Evolutionary conservation across 2,113 vertebrate species (phyloP).

Genomic region (Sinocyclocheilus rhinocerous): DNA sequence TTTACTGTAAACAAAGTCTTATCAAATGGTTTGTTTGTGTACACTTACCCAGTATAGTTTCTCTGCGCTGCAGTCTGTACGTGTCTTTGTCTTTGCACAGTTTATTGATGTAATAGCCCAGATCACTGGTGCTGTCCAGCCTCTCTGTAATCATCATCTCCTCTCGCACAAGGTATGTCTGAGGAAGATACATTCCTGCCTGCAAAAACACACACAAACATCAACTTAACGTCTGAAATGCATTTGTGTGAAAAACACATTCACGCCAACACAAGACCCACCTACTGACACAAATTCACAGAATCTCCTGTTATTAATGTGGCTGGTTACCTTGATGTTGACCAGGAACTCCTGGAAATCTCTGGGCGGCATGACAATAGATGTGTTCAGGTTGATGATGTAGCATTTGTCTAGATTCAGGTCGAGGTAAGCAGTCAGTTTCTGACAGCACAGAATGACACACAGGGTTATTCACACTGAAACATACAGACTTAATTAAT

Average conservation of each 20-base stretch:
- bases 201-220: conserved; percentile 58
- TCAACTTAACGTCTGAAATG: background rate
- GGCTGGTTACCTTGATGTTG: conserved; percentile 84
- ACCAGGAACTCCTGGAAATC: conserved; percentile 88
- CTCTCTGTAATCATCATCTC: conserved; percentile 96
- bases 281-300: background rate
- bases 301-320: background rate
- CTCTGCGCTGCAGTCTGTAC: conserved; percentile 83
- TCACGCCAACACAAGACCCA: background rate
- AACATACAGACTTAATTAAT: background rate
- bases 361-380: conserved; percentile 91
- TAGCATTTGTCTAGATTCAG: conserved; percentile 93
- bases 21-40: conserved; percentile 2
- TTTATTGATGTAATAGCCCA: conserved; percentile 85
- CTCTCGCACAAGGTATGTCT: conserved; percentile 89
- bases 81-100: conserved; percentile 85
- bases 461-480: background rate
- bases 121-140: conserved; percentile 82
- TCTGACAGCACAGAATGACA: conserved; percentile 67
- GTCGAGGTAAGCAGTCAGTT: conserved; percentile 92
- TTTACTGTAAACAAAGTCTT: background rate
- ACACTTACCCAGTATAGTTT: conserved; percentile 77
- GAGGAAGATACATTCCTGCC: conserved; percentile 93
- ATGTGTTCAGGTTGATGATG: conserved; percentile 92
- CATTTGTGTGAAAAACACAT: background rate